These are phyloP conservation scores for Drosophila sproati DNA, from an alignment of 1,140 invertebrate genomes.

Conservation along the genomic window DNA sequence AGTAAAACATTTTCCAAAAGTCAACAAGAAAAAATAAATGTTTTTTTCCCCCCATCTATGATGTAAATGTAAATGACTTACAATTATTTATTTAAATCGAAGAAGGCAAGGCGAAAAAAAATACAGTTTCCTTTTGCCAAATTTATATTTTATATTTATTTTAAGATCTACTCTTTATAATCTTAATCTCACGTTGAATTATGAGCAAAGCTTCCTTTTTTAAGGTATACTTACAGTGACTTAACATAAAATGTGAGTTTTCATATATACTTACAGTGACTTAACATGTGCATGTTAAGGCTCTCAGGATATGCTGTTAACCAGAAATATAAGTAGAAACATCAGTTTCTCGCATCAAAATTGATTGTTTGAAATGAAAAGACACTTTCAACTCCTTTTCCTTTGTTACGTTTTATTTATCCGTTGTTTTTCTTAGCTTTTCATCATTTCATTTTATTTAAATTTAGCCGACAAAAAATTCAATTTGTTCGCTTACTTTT, in stretches of 20 bases:
- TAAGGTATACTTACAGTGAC: background rate
- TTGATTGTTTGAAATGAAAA: constrained; percentile 21
- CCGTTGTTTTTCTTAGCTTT: constrained; percentile 54
- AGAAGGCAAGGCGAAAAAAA: background rate
- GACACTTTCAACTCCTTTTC: constrained; percentile 52
- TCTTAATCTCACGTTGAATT: no score
- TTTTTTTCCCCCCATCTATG: constrained; percentile 28
- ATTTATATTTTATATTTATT: no score
- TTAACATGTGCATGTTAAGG: background rate
- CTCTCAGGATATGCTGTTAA: background rate
- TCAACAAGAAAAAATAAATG: constrained; percentile 48
- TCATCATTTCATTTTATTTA: constrained; percentile 43
- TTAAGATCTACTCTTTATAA: no score
- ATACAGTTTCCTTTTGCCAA: background rate
- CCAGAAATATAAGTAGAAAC: no score
- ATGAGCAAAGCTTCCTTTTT: no score
- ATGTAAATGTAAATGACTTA: constrained; percentile 20
- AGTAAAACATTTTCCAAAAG: constrained; percentile 45
- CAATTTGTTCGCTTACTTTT: constrained; percentile 51
- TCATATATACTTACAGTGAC: background rate
- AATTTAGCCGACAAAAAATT: constrained; percentile 61
- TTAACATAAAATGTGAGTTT: background rate
- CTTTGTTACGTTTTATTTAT: constrained; percentile 80
- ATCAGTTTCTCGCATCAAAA: no score
- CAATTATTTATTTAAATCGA: constrained; percentile 4